Evolutionary conservation across 2,888 invertebrate genomes (phyloP).

Genomic region (Nebria brevicollis): DNA sequence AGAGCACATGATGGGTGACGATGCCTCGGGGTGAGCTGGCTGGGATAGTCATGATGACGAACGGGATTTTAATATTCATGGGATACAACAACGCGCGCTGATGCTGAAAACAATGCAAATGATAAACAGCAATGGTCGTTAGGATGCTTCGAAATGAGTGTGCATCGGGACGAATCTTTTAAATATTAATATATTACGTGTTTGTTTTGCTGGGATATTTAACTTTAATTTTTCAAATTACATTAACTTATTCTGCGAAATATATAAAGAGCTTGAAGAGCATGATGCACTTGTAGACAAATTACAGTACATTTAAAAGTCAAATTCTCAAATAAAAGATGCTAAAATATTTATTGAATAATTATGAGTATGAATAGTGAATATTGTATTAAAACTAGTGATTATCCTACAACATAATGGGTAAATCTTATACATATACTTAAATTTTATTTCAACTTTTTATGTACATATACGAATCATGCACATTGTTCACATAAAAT

Average conservation of each 20-base stretch:
- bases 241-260: no score
- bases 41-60: conserved; percentile 23
- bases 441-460: neutral
- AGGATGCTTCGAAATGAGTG: neutral
- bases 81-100: conserved; percentile 15
- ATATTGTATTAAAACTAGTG: no score
- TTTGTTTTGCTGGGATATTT: neutral
- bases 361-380: no score
- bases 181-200: conserved; percentile 12
- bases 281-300: neutral
- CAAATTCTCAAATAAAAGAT: no score
- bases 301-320: no score
- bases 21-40: conserved; percentile 5
- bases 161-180: neutral
- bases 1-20: neutral
- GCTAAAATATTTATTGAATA: no score
- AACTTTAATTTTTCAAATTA: neutral
- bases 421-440: neutral
- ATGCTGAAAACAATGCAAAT: conserved; percentile 38
- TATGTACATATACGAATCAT: neutral
- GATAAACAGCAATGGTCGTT: conserved; percentile 7
- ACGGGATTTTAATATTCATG: conserved; percentile 31
- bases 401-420: no score
- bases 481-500: neutral
- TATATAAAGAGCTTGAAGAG: neutral